Evolutionary conservation across 1,140 invertebrate species (phyloP), one percentile per base, ranked within the genome.

Genomic region (Bilobella aurantiaca): DNA sequence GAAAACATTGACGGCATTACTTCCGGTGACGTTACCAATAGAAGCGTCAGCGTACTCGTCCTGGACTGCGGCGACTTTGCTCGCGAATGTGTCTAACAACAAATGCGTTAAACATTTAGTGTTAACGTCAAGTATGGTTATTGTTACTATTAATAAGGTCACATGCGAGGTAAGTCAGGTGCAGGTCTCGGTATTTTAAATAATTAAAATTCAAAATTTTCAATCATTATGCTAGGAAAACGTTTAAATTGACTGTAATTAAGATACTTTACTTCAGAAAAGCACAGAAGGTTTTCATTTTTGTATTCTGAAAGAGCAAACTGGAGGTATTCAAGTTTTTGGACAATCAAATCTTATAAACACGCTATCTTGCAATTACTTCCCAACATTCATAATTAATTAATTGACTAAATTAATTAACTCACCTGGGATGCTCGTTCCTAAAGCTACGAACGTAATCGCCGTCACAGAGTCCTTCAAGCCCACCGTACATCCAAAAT

Each of bases 41-140:
- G 94, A 96, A 47, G 93, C 93, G 77, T 99, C 96, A n/a, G 96
- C 96, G 76, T 94, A 93, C 78, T 94, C 90, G 77, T 99, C 96
- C 77, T 97, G 92, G 65, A 94, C 87, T 29, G 96, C 95, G 49
- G 96, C 94, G 65, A 98, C 93, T 83, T 98, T 98, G 75, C 93
- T 97, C 62, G 96, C 96, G 78, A 98, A 99, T 60, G 94, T 98
- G 80, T 98, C 96, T 97, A 81, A 63, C 81, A 64, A 64, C 60
- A 58, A 65, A 28, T 57, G 5, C 53, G 21, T 57, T 21, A 57
- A 21, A 57, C 27, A 18, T 42, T 42, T 42, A 12, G 8, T 12
- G 8, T 42, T 42, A 18, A 42, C 8, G 34, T 42, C 34, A 42
- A n/a, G n/a, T n/a, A n/a, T n/a, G n/a, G n/a, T n/a, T n/a, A n/a